A percentile compares a stretch with the other conserved stretches of the same genome.
These are phyloP conservation scores for Temnothorax unifasciatus DNA, from an alignment of 2,888 invertebrate species.

Conservation along the genomic window DNA sequence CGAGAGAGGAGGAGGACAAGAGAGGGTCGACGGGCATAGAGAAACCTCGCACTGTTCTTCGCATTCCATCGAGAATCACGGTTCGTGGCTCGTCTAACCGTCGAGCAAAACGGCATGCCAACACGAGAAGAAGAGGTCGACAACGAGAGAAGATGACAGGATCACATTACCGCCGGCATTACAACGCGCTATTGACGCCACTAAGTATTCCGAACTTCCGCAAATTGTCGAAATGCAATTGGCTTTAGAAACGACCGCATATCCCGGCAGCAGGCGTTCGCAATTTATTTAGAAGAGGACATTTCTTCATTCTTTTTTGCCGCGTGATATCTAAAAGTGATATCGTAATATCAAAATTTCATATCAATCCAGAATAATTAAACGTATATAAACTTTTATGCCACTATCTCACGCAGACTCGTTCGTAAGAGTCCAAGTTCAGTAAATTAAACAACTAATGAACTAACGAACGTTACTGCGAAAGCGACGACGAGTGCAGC, in stretches of 20 bases:
- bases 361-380: background rate
- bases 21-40: conserved; percentile 7
- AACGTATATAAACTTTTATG: background rate
- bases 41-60: conserved; percentile 73
- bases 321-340: background rate
- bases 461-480: background rate
- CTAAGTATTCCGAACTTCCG: conserved; percentile 48
- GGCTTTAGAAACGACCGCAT: conserved; percentile 50
- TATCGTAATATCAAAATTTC: background rate
- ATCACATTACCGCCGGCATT: conserved; percentile 46
- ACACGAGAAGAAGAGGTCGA: conserved; percentile 55
- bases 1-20: background rate
- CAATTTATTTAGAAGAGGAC: background rate
- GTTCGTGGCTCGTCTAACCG: conserved; percentile 70
- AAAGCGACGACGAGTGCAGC: conserved; percentile 2
- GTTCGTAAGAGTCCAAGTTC: conserved; percentile 7
- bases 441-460: conserved; percentile 5
- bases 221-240: conserved; percentile 62
- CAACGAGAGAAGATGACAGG: conserved; percentile 59
- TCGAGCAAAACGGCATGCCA: conserved; percentile 64
- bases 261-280: background rate
- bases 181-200: conserved; percentile 67
- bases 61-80: conserved; percentile 76
- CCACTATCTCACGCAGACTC: background rate
- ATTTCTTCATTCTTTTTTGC: background rate